Percentiles rank a stretch among this genome's conserved stretches.
Evolutionary conservation across 2,888 invertebrate genomes (phyloP).

Genomic region (Drosophila tripunctata): DNA sequence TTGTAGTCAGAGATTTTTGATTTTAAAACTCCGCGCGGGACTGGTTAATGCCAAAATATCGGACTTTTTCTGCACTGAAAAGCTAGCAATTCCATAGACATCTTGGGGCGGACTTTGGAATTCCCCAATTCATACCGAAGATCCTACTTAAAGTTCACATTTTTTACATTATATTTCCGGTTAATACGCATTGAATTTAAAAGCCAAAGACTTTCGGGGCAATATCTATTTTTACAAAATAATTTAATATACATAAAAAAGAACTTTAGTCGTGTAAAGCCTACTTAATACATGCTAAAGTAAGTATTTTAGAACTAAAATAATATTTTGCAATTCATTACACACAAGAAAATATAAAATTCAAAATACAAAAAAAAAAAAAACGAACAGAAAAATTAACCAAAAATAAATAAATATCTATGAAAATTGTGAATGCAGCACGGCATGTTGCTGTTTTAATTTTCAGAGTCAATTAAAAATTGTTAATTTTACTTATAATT

Average conservation of each 20-base stretch:
- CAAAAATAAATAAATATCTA: conserved; percentile 63
- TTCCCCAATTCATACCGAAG: no score
- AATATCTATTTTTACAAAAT: no score
- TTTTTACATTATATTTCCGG: no score
- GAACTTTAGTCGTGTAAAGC: neutral
- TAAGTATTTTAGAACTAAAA: conserved; percentile 37
- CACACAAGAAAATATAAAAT: conserved; percentile 14
- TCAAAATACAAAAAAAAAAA: neutral
- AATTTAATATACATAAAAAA: neutral
- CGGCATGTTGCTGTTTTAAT: conserved; percentile 61
- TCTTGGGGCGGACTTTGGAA: no score
- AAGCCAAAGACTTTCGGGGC: no score
- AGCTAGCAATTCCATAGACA: no score
- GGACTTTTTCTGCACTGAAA: no score
- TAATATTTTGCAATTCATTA: conserved; percentile 57
- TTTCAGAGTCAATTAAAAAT: conserved; percentile 78
- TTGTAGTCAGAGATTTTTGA: no score
- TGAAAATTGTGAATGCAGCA: conserved; percentile 44
- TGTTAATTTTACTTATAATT: conserved; percentile 77
- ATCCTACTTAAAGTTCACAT: no score
- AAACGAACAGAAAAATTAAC: conserved; percentile 29
- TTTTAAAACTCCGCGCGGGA: no score
- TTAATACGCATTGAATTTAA: no score
- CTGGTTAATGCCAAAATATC: no score
- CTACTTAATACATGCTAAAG: neutral